Conservation (phyloP, 2,113 vertebrate species). For the Scolopax mira region DNA sequence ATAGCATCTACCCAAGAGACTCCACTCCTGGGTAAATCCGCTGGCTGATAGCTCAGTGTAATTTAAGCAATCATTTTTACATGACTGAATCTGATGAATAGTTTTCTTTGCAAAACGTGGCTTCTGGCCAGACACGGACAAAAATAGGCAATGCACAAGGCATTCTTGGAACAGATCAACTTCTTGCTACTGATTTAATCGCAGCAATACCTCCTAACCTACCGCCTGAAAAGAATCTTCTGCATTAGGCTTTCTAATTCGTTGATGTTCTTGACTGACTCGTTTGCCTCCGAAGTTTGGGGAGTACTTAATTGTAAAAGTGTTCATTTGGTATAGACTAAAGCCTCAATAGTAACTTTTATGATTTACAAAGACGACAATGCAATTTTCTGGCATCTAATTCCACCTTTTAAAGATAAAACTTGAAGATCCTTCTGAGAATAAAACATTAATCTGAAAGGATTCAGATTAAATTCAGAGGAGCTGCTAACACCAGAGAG, state of each 20-base stretch:
- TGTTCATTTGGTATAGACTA: not conserved
- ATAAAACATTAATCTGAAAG: not conserved
- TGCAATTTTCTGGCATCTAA: not conserved
- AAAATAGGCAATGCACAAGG: slow-evolving; percentile 9
- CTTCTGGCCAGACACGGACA: slow-evolving; percentile 11
- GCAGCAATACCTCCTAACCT: not conserved
- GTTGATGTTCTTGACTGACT: not conserved
- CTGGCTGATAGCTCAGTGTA: slow-evolving; percentile 16
- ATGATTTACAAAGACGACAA: not conserved
- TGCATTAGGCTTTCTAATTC: not conserved
- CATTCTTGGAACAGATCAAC: slow-evolving; percentile 9
- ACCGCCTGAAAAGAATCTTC: slow-evolving; percentile 4
- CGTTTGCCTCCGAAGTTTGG: not conserved
- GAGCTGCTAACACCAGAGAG: not conserved
- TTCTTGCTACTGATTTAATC: slow-evolving; percentile 6
- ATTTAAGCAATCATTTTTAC: slow-evolving; percentile 59
- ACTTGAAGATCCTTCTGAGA: not conserved
- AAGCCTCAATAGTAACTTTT: not conserved
- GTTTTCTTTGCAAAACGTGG: slow-evolving; percentile 25
- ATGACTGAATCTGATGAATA: slow-evolving; percentile 51
- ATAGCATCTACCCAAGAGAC: slow-evolving; percentile 58
- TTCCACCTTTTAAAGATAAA: not conserved
- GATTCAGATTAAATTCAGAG: not conserved
- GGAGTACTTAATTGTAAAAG: not conserved
- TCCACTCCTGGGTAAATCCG: slow-evolving; percentile 7